phyloP scores from a whole-genome alignment of 2,797 vertebrate genomes.

The Darevskia nairensis region DNA sequence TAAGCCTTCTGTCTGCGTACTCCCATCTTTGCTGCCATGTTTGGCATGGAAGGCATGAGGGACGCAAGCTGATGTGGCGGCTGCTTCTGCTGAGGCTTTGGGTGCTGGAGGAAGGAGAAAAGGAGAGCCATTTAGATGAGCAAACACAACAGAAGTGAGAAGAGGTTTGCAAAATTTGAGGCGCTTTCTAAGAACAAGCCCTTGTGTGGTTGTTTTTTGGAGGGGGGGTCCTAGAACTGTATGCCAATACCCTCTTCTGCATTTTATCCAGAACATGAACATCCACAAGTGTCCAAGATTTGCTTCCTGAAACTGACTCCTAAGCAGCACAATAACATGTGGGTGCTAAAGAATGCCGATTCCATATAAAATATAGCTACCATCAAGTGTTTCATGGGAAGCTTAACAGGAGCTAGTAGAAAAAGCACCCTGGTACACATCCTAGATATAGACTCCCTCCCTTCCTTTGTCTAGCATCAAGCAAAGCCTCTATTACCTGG shows the following conservation, averaged over 20 bases:
- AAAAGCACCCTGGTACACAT: neutral
- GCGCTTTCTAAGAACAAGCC: neutral
- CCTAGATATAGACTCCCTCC: neutral
- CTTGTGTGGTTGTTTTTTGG: neutral
- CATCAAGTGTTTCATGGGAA: neutral
- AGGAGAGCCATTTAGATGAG: neutral
- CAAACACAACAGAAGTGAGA: neutral
- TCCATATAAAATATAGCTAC: neutral
- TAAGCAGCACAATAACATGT: neutral
- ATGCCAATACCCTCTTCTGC: neutral
- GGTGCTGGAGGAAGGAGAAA: slow-evolving; percentile 74
- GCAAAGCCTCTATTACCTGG: slow-evolving; percentile 81
- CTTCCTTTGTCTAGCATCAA: accelerated
- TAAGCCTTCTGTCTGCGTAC: slow-evolving; percentile 84
- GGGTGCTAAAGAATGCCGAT: neutral
- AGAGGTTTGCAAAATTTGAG: neutral
- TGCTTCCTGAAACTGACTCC: neutral
- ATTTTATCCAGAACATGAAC: neutral
- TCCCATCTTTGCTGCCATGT: slow-evolving; percentile 82
- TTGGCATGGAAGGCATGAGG: slow-evolving; percentile 73
- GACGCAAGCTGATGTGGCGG: neutral
- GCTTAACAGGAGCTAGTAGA: neutral
- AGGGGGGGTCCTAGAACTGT: neutral
- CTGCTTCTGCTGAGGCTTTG: slow-evolving; percentile 81
- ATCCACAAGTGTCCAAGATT: neutral